Base-by-base conservation (phyloP, 1,140 invertebrate genomes). In the Anthonomus grandis region DNA sequence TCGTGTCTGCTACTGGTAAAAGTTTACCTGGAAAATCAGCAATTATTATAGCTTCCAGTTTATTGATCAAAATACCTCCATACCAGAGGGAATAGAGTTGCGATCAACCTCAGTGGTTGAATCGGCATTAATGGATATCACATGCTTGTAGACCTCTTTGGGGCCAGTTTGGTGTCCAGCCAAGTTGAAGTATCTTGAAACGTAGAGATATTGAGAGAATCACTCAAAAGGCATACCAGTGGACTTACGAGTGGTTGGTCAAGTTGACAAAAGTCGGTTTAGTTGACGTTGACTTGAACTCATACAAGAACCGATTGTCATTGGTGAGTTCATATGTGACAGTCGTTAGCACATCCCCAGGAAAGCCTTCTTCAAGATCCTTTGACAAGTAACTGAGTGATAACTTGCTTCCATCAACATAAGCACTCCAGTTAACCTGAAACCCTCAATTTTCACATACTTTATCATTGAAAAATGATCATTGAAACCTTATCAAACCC, bases 321-420 rank as follows among this genome's bases (percentile, higher is more conserved):
- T 83, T 76, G 2, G 78, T 85, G 0, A 97, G 73, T 57, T 83
- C 78, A 66, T 89, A 96, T 0, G 74, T 82, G 0, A 87, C 83
- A 4, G 79, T 83, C 3, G 82, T 81, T 0, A 82, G 68, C 0
- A 91, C 76, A 49, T 84, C 80, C 0, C 93, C 93, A 0, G 93
- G 93, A 74, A 86, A 97, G 3, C 89, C 90, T 75, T 97, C 90
- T 50, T 96, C 92, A 2, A 85, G 83, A 69, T 95, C 87, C 8
- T 51, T 46, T 6, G 70, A 71, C 21, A 64, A 45, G 31, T 70
- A 68, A 64, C 64, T 74, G 47, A 74, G 54, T 0, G 65, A 59
- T 24, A 74, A 68, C 65, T 70, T 71, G 38, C 64, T 74, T 55
- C 74, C 71, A 60, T 62, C 60, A 27, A 68, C 60, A 38, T 62